A percentile compares a stretch with the other conserved stretches of the same genome.
These are phyloP conservation scores for Rhegmatorhina hoffmannsi DNA, from an alignment of 2,113 vertebrate genomes.

Conservation along the genomic window DNA sequence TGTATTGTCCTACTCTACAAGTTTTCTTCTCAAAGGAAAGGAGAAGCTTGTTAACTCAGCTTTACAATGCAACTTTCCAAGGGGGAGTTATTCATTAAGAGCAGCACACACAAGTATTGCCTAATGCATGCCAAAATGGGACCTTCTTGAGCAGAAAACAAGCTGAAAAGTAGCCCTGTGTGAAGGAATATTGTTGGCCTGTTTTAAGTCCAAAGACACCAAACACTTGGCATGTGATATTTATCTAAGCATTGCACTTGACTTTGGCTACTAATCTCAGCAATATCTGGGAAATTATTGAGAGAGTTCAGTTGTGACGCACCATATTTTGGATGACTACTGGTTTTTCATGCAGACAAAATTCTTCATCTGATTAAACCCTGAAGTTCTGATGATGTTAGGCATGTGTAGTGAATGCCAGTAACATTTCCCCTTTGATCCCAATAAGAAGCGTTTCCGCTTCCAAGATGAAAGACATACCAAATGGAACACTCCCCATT, in stretches of 20 bases:
- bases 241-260: background rate
- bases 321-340: background rate
- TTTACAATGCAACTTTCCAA: background rate
- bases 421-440: background rate
- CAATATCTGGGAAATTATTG: background rate
- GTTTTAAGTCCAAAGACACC: background rate
- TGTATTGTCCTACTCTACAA: background rate
- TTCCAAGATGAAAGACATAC: background rate
- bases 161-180: background rate
- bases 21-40: background rate
- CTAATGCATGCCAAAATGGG: background rate
- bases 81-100: background rate
- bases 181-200: background rate
- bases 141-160: background rate
- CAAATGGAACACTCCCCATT: background rate
- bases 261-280: background rate
- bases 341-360: background rate
- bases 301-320: background rate
- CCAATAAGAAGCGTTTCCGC: background rate
- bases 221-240: background rate
- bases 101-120: background rate
- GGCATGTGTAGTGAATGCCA: background rate
- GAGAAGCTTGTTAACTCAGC: background rate
- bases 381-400: background rate
- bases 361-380: constrained; percentile 2